Evolutionary conservation across 2,113 vertebrate species (phyloP), one percentile per base, ranked within the genome.

Genomic region (Piprites chloris): DNA sequence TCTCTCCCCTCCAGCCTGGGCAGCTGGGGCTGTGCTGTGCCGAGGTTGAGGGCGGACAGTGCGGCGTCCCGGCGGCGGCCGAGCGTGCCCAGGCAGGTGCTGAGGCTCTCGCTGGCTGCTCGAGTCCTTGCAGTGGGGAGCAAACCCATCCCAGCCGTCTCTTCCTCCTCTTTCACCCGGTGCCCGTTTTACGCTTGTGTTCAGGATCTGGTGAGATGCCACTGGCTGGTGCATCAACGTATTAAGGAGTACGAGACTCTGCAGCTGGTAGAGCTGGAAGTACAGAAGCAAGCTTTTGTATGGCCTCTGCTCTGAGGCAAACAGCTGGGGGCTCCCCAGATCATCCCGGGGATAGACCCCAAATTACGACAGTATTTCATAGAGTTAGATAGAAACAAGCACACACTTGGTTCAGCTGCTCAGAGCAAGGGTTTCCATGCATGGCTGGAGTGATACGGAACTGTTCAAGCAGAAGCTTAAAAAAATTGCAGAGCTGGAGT

Each of bases 391-490:
- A 33, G 77, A 33, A 63, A 19, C 3, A 7, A 44, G 46, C 30
- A 0, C 13, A 1, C 26, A 0, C 21, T n/a, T 26, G 50, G 1
- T 16, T 37, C 61, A 1, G 14, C 6, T 5, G 59, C 67, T 56
- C n/a, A 4, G 20, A 12, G 56, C n/a, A 6, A 52, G 76, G 2
- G 9, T 12, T 33, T 19, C 26, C 2, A 1, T 11, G 65, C 18
- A 0, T 0, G 41, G 16, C 0, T 27, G 49, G 27, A 16, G 56
- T 0, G 6, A 5, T 3, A 5, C 0, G 10, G 9, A 47, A 1
- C 6, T 1, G 35, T 4, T 44, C 21, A 11, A 59, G 41, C 14
- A 2, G 47, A 14, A 39, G 14, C 69, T 26, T n/a, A 37, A 33
- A 73, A 27, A 28, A 1, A 5, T 2, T 12, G 67, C 26, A 0